phyloP scores from a whole-genome alignment of 2,113 vertebrate species.

The Larimichthys polyactis region DNA sequence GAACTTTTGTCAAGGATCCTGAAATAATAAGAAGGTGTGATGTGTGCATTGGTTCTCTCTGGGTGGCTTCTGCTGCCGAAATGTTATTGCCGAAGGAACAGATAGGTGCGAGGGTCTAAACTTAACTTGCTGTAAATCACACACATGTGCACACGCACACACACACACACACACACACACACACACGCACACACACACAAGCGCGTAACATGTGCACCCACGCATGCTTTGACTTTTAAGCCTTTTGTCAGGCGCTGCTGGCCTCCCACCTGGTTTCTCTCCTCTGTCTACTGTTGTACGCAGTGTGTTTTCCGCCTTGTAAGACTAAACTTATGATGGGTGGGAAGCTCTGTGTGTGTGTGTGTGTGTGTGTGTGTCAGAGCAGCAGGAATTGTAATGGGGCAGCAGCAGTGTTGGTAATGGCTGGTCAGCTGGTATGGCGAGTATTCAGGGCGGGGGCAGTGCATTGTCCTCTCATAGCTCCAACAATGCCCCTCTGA shows the following conservation, averaged over 20 bases:
- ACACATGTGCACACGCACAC: constrained; percentile 27
- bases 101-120: constrained; percentile 76
- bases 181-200: constrained; percentile 27
- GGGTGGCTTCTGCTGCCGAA: constrained; percentile 55
- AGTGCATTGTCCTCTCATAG: constrained; percentile 82
- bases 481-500: constrained; percentile 82
- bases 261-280: constrained; percentile 65
- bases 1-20: constrained; percentile 57
- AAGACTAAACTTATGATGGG: constrained; percentile 55
- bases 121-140: constrained; percentile 75
- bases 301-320: constrained; percentile 41
- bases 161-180: too few species aligned
- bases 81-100: constrained; percentile 64
- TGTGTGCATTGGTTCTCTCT: constrained; percentile 50
- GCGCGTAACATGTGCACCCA: constrained; percentile 53
- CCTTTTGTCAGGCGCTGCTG: constrained; percentile 59
- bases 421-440: constrained; percentile 84
- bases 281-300: constrained; percentile 37
- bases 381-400: constrained; percentile 72
- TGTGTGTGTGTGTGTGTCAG: constrained; percentile 41
- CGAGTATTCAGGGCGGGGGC: constrained; percentile 81
- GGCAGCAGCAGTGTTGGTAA: constrained; percentile 73
- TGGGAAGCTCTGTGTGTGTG: constrained; percentile 39
- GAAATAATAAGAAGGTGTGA: constrained; percentile 73
- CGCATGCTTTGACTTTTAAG: constrained; percentile 67